A percentile compares a stretch with the other conserved stretches of the same genome.
phyloP scores from a whole-genome alignment of 2,113 vertebrate species.

The Ondatra zibethicus region DNA sequence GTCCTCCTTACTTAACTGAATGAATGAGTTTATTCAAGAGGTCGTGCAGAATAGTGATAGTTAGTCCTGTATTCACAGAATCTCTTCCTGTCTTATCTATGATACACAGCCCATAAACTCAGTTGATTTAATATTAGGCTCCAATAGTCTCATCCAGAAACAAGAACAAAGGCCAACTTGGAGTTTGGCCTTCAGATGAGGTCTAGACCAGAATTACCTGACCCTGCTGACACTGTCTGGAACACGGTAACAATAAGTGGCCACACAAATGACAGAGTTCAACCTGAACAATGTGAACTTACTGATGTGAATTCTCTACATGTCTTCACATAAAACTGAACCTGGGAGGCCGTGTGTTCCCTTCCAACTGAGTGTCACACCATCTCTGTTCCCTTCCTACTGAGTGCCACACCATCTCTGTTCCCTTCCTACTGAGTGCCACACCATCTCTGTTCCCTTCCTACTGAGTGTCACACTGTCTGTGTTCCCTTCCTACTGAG shows the following conservation, averaged over 20 bases:
- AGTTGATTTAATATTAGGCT: background rate
- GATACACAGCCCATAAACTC: background rate
- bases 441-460: too few species aligned
- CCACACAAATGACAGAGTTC: background rate
- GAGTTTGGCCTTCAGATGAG: background rate
- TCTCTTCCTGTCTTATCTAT: fast-evolving
- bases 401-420: too few species aligned
- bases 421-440: too few species aligned
- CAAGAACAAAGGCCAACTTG: background rate
- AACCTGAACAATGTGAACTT: fast-evolving
- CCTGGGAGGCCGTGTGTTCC: background rate
- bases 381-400: too few species aligned
- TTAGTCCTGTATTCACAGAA: background rate
- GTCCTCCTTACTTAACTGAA: background rate
- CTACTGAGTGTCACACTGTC: too few species aligned
- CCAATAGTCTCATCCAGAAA: background rate
- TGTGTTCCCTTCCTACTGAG: too few species aligned
- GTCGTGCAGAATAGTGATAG: background rate
- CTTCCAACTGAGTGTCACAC: too few species aligned
- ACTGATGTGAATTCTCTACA: background rate
- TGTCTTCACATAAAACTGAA: too few species aligned
- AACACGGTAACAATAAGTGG: fast-evolving
- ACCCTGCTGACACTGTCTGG: background rate
- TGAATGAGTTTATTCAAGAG: background rate
- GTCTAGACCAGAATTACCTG: background rate